phyloP scores from a whole-genome alignment of 2,113 vertebrate genomes.

The Cyphomyrus discorhynchus region DNA sequence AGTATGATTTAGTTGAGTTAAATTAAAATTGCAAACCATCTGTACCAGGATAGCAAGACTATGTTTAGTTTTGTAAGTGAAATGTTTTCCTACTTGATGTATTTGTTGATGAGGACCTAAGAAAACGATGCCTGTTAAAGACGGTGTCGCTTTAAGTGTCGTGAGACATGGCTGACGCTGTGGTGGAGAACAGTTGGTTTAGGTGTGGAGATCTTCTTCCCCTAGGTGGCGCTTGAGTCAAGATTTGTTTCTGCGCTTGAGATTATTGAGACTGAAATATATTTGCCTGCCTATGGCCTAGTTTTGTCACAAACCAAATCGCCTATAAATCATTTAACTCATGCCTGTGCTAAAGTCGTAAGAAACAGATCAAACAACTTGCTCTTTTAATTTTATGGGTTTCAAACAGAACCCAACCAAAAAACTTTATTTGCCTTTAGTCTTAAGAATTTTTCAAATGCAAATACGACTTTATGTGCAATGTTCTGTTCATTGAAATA shows the following conservation, averaged over 20 bases:
- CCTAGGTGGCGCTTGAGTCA: neutral
- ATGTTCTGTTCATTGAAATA: neutral
- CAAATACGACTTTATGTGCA: neutral
- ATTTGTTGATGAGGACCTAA: neutral
- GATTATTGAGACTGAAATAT: neutral
- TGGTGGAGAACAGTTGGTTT: neutral
- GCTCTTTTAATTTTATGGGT: neutral
- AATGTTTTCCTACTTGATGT: neutral
- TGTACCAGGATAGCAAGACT: neutral
- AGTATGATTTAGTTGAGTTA: neutral
- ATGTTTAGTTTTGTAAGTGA: neutral
- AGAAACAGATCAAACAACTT: neutral
- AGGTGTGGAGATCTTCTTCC: neutral
- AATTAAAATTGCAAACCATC: neutral
- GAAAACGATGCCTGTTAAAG: neutral
- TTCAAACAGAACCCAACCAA: neutral
- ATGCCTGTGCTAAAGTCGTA: neutral
- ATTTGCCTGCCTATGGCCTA: neutral
- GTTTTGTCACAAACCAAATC: neutral
- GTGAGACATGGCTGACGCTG: neutral
- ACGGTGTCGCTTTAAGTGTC: neutral
- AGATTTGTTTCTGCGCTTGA: neutral
- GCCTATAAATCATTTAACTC: neutral
- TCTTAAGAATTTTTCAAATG: neutral
- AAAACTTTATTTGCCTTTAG: slow-evolving; percentile 12